Conservation (phyloP, 2,113 vertebrate genomes). For the Ptyas mucosa region DNA sequence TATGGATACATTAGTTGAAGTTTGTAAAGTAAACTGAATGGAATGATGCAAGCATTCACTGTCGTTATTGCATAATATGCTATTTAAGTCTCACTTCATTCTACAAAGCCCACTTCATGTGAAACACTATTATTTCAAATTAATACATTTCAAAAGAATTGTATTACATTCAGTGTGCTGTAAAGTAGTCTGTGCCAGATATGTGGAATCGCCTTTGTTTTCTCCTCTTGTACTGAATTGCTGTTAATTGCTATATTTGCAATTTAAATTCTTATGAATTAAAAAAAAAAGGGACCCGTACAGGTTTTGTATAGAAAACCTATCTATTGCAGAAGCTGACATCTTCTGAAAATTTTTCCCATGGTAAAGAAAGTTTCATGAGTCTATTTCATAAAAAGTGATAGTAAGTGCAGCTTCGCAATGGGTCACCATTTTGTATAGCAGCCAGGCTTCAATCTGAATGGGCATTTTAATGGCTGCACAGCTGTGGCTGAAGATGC, state of each 20-base stretch:
- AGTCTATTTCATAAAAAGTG: not conserved
- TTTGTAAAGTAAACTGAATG: not conserved
- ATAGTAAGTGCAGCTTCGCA: not conserved
- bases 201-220: constrained; percentile 10
- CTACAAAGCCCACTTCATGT: constrained; percentile 10
- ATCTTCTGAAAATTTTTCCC: not conserved
- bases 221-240: not conserved
- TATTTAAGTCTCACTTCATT: constrained; percentile 11
- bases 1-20: constrained; percentile 2
- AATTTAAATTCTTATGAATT: constrained; percentile 17
- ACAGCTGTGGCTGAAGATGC: not conserved
- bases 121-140: constrained; percentile 23
- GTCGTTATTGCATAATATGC: not conserved
- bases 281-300: not conserved
- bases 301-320: not conserved
- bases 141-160: constrained; percentile 23
- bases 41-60: not conserved
- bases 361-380: not conserved
- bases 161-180: constrained; percentile 6
- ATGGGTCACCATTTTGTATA: not conserved
- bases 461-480: not conserved
- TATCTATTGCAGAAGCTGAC: not conserved
- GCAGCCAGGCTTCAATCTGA: not conserved
- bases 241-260: constrained; percentile 18
- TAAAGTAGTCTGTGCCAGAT: not conserved